Percentiles rank a stretch among this genome's conserved stretches.
phyloP scores from a whole-genome alignment of 2,113 vertebrate genomes.

The Gracilinanus agilis region DNA sequence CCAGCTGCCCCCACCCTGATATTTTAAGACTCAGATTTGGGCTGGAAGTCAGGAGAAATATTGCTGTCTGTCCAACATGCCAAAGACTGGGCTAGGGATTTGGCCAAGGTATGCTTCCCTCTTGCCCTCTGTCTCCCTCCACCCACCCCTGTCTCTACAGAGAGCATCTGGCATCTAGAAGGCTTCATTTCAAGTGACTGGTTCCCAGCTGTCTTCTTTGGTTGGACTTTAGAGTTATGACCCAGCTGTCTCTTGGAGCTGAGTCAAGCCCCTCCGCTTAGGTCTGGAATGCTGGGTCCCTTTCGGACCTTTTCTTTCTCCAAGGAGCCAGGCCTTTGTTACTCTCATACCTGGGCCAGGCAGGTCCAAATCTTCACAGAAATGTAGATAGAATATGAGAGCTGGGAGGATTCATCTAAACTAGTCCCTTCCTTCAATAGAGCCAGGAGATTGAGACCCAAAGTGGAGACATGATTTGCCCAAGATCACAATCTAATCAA shows the following conservation, averaged over 20 bases:
- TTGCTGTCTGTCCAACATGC: not conserved
- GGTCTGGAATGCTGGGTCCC: not conserved
- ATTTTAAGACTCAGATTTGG: not conserved
- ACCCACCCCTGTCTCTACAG: not conserved
- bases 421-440: not conserved
- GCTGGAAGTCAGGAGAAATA: not conserved
- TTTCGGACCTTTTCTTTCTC: not conserved
- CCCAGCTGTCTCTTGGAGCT: conserved; percentile 1
- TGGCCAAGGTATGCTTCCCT: not conserved
- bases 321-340: not conserved
- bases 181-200: not conserved
- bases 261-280: not conserved
- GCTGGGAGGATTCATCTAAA: not conserved
- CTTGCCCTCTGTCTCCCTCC: not conserved
- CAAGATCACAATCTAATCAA: not conserved
- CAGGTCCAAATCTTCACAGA: not conserved
- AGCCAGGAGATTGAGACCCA: not conserved
- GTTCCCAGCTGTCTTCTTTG: not conserved
- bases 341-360: not conserved
- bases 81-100: not conserved
- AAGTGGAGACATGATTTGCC: not conserved
- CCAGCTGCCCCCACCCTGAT: not conserved
- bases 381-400: not conserved
- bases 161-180: not conserved
- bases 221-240: not conserved